Base-by-base conservation (phyloP, 2,113 vertebrate genomes). In the Hippocampus zosterae region DNA sequence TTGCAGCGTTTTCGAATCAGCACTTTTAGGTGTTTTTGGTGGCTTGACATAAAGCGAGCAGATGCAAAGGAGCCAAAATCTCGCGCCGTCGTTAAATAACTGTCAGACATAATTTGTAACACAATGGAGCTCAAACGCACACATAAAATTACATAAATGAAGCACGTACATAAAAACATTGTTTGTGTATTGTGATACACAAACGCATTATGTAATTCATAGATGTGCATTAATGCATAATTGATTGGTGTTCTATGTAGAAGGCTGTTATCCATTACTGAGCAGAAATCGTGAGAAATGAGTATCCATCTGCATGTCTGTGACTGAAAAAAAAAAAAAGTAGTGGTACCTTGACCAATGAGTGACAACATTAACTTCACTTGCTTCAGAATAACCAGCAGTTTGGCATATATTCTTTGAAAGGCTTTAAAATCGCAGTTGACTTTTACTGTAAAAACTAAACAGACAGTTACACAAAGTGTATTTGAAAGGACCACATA, bases 61-160 rank as follows among this genome's bases (percentile, higher is more conserved):
- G 83, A 88, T 87, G 85, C 68, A 65, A 37, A 37, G 29, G 64
- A 85, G 87, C 79, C 83, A 90, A 90, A 91, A 88, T 85, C 84
- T 85, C 81, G 72, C 76, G 84, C 66, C 87, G 86, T 83, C 53
- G 80, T 87, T 87, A 89, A 85, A 88, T 80, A 63, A 68, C 85
- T 88, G 87, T 92, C 89, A 87, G 78, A 79, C 74, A 74, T 64
- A 78, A 84, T 90, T 91, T 91, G 87, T 91, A 89, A 86, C 72
- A 81, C 85, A 88, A 70, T 75, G 84, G 81, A 90, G 82, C 81
- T 74, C 71, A 80, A 61, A 76, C 60, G 70, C 52, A 57, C 69
- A 77, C 67, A 72, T n/a, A 64, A 33, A 59, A 59, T 6, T 13
- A 59, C 3, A 15, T 9, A 16, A 15, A 6, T 59, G 25, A n/a